Evolutionary conservation across 2,888 invertebrate species (phyloP).

Genomic region (Rosalia funebris): DNA sequence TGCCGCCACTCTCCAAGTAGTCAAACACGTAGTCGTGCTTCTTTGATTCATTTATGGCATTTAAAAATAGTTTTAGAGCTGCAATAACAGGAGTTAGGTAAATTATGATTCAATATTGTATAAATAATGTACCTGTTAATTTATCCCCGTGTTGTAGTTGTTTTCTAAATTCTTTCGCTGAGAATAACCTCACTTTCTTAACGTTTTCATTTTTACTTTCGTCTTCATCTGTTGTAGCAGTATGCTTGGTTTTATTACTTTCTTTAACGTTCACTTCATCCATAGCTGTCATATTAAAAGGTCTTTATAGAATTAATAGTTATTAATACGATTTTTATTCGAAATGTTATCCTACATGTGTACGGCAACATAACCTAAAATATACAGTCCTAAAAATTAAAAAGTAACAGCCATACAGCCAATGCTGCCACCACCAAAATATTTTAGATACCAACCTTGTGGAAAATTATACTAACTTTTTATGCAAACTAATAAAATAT

Average conservation of each 20-base stretch:
- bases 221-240: background rate
- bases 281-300: slow-evolving; percentile 11
- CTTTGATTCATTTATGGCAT: slow-evolving; percentile 32
- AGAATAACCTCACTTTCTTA: slow-evolving; percentile 64
- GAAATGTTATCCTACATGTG: no score
- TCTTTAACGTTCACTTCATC: slow-evolving; percentile 1
- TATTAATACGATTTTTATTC: no score
- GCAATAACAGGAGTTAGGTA: slow-evolving; percentile 34
- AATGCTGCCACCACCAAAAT: no score
- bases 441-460: no score
- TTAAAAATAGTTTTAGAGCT: slow-evolving; percentile 45
- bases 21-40: slow-evolving; percentile 68
- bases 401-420: no score
- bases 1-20: slow-evolving; percentile 77
- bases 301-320: no score
- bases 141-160: slow-evolving; percentile 68
- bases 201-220: slow-evolving; percentile 23
- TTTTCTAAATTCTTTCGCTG: slow-evolving; percentile 70
- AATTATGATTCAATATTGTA: background rate
- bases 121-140: slow-evolving; percentile 66
- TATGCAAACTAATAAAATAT: no score
- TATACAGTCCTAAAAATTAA: no score
- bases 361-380: no score
- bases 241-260: slow-evolving; percentile 46
- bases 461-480: no score